phyloP scores from a whole-genome alignment of 2,797 vertebrate species.

The Zalophus californianus region DNA sequence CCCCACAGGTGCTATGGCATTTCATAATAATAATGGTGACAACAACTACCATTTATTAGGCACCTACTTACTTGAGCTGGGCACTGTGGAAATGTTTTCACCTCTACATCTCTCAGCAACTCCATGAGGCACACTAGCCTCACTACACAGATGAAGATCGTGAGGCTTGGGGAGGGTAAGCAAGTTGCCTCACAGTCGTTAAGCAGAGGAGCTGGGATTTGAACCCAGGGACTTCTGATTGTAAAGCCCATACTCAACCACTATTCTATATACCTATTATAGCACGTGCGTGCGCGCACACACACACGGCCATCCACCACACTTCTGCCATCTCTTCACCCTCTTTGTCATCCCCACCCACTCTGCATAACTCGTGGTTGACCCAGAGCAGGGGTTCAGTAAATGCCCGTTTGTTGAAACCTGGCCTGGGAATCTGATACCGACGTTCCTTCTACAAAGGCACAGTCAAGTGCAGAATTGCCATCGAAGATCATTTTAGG shows the following conservation, averaged over 20 bases:
- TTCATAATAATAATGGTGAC: background rate
- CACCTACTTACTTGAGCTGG: background rate
- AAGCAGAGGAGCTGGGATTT: background rate
- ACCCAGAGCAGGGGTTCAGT: background rate
- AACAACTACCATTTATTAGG: background rate
- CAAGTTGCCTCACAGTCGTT: background rate
- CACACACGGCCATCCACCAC: background rate
- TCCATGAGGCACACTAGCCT: background rate
- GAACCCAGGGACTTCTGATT: background rate
- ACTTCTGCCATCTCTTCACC: background rate
- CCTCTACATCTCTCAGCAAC: background rate
- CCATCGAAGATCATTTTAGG: background rate
- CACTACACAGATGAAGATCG: background rate
- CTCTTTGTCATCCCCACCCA: background rate
- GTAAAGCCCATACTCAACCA: background rate
- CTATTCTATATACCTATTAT: background rate
- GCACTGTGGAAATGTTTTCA: background rate
- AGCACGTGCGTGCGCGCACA: background rate
- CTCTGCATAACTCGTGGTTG: background rate
- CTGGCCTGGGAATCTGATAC: background rate
- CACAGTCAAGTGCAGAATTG: background rate
- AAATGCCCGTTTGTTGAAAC: background rate
- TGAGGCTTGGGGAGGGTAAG: background rate
- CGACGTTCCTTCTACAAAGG: background rate
- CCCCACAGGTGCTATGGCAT: background rate